Percentiles rank a stretch among this genome's conserved stretches.
Evolutionary conservation across 2,888 invertebrate species (phyloP).

Genomic region (Xylota segnis): DNA sequence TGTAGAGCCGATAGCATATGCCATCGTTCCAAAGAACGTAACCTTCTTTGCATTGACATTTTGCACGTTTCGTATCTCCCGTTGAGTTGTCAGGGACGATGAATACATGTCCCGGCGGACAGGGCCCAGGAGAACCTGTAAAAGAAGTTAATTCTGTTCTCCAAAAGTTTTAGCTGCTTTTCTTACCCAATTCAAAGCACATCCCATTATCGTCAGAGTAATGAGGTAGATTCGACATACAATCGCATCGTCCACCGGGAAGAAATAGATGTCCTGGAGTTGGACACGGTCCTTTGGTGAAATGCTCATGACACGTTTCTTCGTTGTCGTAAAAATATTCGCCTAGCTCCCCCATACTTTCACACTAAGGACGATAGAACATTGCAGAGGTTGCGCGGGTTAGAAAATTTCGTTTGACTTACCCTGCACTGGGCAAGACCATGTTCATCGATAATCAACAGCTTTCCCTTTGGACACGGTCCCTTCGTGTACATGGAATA

Average conservation of each 20-base stretch:
- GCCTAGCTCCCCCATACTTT: slow-evolving; percentile 85
- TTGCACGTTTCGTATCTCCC: slow-evolving; percentile 83
- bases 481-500: slow-evolving; percentile 90
- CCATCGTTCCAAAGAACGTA: slow-evolving; percentile 88
- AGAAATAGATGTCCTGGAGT: slow-evolving; percentile 91
- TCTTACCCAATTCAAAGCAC: slow-evolving; percentile 91
- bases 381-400: neutral
- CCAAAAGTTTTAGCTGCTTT: no score
- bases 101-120: slow-evolving; percentile 90
- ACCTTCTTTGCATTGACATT: slow-evolving; percentile 89
- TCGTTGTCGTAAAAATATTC: slow-evolving; percentile 87
- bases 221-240: slow-evolving; percentile 89
- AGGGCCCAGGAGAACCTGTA: slow-evolving; percentile 91
- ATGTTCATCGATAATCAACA: slow-evolving; percentile 87
- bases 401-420: slow-evolving; percentile 78
- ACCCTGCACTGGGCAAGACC: slow-evolving; percentile 89
- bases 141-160: neutral
- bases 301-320: slow-evolving; percentile 92
- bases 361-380: slow-evolving; percentile 85
- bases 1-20: slow-evolving; percentile 91
- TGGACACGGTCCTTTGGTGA: slow-evolving; percentile 92
- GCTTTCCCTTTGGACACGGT: slow-evolving; percentile 90
- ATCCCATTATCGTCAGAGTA: slow-evolving; percentile 88
- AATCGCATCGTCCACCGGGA: slow-evolving; percentile 90
- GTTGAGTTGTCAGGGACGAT: slow-evolving; percentile 84